Evolutionary conservation across 2,113 vertebrate species (phyloP).

Genomic region (Malurus elegans): DNA sequence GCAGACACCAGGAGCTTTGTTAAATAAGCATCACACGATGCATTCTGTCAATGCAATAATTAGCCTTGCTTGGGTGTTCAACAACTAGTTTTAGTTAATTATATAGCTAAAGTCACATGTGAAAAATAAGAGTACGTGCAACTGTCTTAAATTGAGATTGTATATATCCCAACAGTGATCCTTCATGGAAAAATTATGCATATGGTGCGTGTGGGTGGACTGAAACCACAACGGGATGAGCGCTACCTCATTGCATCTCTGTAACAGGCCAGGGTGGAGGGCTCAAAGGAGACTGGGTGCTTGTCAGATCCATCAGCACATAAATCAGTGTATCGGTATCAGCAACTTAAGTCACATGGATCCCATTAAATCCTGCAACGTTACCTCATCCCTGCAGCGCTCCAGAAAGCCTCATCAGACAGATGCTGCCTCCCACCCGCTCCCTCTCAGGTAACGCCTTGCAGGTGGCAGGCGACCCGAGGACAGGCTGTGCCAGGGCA

Average conservation of each 20-base stretch:
- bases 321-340: neutral
- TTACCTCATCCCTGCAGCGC: neutral
- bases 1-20: neutral
- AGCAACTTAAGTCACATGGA: neutral
- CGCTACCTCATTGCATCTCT: accelerated
- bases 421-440: neutral
- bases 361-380: neutral
- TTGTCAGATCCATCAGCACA: neutral
- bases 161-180: neutral
- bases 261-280: neutral
- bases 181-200: neutral
- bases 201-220: constrained; percentile 15
- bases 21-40: accelerated
- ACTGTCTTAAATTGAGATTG: neutral
- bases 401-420: neutral
- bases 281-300: neutral
- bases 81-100: neutral
- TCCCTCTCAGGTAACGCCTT: neutral
- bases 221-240: neutral
- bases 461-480: neutral
- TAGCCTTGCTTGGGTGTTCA: neutral
- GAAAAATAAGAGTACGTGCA: neutral
- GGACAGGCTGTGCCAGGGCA: neutral
- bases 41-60: neutral
- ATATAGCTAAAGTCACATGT: neutral